These are phyloP conservation scores for Lucilia sericata DNA, from an alignment of 1,140 invertebrate genomes.

Conservation along the genomic window DNA sequence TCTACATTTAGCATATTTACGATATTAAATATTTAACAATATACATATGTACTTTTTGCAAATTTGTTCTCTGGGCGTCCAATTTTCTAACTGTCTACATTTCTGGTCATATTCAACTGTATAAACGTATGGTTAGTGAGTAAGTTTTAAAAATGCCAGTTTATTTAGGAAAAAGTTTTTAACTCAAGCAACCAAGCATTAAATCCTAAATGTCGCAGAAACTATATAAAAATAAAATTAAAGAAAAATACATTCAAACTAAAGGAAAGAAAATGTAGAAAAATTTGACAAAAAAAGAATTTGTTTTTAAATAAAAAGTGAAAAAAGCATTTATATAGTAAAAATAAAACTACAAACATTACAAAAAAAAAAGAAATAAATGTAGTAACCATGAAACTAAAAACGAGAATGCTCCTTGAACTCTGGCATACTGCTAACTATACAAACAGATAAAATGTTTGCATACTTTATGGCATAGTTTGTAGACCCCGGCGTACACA, in stretches of 20 bases:
- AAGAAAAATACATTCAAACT: background rate
- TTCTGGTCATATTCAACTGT: too few relatives aligned
- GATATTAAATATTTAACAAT: too few relatives aligned
- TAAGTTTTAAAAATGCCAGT: background rate
- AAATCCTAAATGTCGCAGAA: slow-evolving; percentile 41
- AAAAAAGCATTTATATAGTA: slow-evolving; percentile 3
- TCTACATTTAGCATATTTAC: too few relatives aligned
- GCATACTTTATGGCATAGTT: background rate
- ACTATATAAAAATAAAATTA: background rate
- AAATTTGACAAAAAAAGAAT: background rate
- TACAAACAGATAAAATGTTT: background rate
- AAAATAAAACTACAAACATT: slow-evolving; percentile 2
- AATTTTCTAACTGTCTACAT: too few relatives aligned
- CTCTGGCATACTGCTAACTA: background rate
- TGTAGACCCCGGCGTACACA: too few relatives aligned
- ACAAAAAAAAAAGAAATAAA: background rate
- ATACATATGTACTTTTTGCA: too few relatives aligned
- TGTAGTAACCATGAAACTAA: slow-evolving; percentile 8
- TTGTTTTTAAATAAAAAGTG: background rate
- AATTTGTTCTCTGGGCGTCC: background rate
- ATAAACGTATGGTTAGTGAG: background rate
- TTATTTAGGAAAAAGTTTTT: background rate
- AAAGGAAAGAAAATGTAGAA: background rate
- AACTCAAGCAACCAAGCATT: slow-evolving; percentile 34
- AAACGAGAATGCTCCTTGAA: background rate